Evolutionary conservation across 2,888 invertebrate species (phyloP), one percentile per base, ranked within the genome.

Genomic region (Drosophila testacea): DNA sequence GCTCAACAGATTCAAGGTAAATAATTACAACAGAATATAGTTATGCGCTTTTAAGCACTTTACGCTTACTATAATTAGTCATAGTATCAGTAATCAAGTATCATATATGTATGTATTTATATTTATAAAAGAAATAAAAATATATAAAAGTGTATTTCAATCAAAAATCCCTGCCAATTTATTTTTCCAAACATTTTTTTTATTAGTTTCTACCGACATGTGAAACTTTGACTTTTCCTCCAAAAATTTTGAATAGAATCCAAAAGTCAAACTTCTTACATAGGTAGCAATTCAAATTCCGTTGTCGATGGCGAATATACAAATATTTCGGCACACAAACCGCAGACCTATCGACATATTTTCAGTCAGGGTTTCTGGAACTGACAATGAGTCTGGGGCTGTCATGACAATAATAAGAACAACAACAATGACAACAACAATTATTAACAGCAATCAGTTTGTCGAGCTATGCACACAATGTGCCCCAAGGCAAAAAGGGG

Each of bases 361-460:
- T 22, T 7, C 13, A 11, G 32, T 32, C 50, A n/a, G 38, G 22
- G 22, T 13, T 10, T 22, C 3, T 22, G 22, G 2, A 22, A 22
- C 22, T 42, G 34, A 1, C 27, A 30, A 5, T 38, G 47, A 44
- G 51, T 27, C n/a, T 46, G 16, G 7, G 22, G 41, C 54, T 56
- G 55, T 34, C 52, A 47, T 61, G 66, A 44, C 50, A 63, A 41
- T 54, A 62, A 42, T 55, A 54, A 51, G 27, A 56, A 41, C 69
- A 55, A 46, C 52, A 52, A 32, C 2, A 32, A 22, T 22, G 22
- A 51, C 63, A 61, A 59, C 56, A 62, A 62, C 46, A 61, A 78
- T 84, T 76, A 83, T 83, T 75, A 81, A 81, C 73, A 83, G 69
- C 86, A 83, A 81, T 83, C 81, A 81, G 77, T 77, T 77, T 39